A percentile compares a stretch with the other conserved stretches of the same genome.
phyloP scores from a whole-genome alignment of 2,113 vertebrate species.

The Polypterus bichir region DNA sequence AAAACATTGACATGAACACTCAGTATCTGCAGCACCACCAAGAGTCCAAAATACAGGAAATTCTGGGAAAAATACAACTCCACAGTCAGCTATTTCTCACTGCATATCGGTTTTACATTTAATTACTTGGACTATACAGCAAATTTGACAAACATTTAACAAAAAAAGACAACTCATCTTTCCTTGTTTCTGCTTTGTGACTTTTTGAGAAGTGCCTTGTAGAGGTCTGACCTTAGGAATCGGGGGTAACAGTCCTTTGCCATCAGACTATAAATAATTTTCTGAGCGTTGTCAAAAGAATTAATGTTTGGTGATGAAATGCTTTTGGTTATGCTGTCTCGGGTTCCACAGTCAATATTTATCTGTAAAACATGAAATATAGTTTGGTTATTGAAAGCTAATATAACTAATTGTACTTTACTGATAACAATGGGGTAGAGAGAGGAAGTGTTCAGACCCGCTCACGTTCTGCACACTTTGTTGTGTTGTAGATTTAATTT shows the following conservation, averaged over 20 bases:
- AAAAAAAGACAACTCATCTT: conserved; percentile 25
- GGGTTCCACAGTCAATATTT: conserved; percentile 61
- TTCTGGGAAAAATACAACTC: too few relatives aligned
- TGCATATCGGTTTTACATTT: too few relatives aligned
- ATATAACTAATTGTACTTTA: too few relatives aligned
- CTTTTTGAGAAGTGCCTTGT: conserved; percentile 47
- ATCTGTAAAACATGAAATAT: conserved; percentile 40
- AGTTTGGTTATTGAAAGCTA: not conserved
- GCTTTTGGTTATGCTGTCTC: conserved; percentile 44
- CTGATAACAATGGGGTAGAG: not conserved
- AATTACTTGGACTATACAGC: too few relatives aligned
- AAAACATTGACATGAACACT: too few relatives aligned
- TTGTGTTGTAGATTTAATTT: too few relatives aligned
- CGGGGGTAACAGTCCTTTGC: conserved; percentile 61
- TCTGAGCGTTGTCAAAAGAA: conserved; percentile 61
- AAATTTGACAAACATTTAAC: too few relatives aligned
- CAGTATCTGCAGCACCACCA: too few relatives aligned
- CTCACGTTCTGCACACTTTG: too few relatives aligned
- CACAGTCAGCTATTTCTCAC: too few relatives aligned
- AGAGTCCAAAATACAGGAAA: too few relatives aligned
- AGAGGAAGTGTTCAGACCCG: not conserved
- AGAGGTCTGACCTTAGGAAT: conserved; percentile 56
- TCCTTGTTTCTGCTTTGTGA: conserved; percentile 11
- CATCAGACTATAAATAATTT: conserved; percentile 52
- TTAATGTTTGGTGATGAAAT: conserved; percentile 44